Conservation (phyloP, 2,888 invertebrate species). For the Noctua comes region DNA sequence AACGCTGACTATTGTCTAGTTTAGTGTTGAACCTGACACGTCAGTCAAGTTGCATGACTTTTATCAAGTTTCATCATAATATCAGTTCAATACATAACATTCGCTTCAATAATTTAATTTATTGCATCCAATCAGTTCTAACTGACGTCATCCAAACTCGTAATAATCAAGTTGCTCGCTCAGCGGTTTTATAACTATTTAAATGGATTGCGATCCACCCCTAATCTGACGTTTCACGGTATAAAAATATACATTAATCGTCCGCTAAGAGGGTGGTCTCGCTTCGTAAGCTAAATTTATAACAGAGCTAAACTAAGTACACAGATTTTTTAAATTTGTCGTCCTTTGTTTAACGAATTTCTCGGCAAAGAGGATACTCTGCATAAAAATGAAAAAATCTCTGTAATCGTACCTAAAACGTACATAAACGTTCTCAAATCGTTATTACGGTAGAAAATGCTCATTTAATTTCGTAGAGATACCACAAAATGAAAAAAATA, state of each 20-base stretch:
- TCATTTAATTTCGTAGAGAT: not conserved
- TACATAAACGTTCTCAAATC: not conserved
- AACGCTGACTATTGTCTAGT: not conserved
- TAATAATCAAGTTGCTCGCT: conserved; percentile 68
- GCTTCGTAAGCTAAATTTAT: conserved; percentile 73
- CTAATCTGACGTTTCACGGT: conserved; percentile 75
- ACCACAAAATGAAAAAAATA: not conserved
- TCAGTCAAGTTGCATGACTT: not conserved
- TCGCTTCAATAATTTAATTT: conserved; percentile 11
- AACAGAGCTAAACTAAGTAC: conserved; percentile 48
- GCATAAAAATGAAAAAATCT: conserved; percentile 8
- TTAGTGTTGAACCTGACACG: not conserved
- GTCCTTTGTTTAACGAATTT: conserved; percentile 19
- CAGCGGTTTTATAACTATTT: conserved; percentile 75
- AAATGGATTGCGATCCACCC: conserved; percentile 76
- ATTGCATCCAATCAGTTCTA: conserved; percentile 28
- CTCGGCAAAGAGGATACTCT: conserved; percentile 24
- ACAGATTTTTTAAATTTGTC: conserved; percentile 40
- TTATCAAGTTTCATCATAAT: not conserved
- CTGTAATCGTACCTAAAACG: not conserved
- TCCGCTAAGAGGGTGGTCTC: conserved; percentile 70
- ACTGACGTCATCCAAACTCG: conserved; percentile 42
- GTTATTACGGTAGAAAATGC: not conserved
- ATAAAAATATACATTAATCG: conserved; percentile 82
- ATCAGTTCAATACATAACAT: conserved; percentile 1